A percentile compares a stretch with the other conserved stretches of the same genome.
Conservation (phyloP, 1,140 invertebrate species). For the Lasioglossum albipes region DNA sequence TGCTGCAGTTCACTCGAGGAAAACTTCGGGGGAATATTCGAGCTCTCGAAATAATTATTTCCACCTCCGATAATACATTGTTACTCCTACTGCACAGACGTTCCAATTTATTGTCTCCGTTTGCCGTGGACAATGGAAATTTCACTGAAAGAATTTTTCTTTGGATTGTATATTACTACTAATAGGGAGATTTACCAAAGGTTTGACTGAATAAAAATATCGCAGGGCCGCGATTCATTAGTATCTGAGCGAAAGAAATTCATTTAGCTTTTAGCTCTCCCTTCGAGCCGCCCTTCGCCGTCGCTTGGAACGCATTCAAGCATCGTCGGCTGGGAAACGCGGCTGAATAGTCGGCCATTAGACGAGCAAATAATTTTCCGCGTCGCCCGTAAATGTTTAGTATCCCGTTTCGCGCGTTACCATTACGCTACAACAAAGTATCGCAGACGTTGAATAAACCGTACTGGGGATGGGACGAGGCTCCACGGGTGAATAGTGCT, state of each 20-base stretch:
- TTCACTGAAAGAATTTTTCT: too few species aligned
- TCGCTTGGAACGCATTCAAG: neutral
- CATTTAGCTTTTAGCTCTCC: neutral
- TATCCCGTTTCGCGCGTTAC: neutral
- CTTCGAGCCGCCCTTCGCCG: neutral
- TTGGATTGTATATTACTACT: too few species aligned
- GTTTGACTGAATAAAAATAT: too few species aligned
- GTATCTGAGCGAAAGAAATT: neutral
- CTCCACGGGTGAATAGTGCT: neutral
- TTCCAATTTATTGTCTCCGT: too few species aligned
- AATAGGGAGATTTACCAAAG: too few species aligned
- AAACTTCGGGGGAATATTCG: too few species aligned
- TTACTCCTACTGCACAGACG: too few species aligned
- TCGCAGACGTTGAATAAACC: neutral
- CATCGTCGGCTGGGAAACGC: neutral
- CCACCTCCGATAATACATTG: too few species aligned
- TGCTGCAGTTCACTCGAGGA: too few species aligned
- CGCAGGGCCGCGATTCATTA: neutral
- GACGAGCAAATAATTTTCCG: conserved; percentile 15
- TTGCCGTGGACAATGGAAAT: too few species aligned
- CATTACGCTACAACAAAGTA: neutral
- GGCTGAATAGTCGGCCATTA: conserved; percentile 7
- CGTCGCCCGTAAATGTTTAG: neutral
- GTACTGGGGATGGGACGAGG: too few species aligned
- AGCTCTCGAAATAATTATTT: too few species aligned